A percentile compares a stretch with the other conserved stretches of the same genome.
Conservation (phyloP, 2,888 invertebrate species). For the Meteorus cinctellus region DNA sequence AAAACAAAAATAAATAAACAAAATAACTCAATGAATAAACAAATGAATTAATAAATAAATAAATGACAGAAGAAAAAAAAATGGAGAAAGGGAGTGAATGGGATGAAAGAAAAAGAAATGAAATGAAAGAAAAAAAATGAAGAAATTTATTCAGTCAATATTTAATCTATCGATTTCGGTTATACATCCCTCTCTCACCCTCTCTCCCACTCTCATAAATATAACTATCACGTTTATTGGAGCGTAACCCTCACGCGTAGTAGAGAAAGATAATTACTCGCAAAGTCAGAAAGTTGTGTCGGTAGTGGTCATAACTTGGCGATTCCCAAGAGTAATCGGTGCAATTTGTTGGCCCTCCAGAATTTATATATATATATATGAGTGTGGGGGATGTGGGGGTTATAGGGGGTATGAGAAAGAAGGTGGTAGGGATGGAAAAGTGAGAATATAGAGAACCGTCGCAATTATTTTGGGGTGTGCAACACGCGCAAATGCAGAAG, state of each 20-base stretch:
- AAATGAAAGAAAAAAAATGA: not conserved
- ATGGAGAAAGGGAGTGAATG: not conserved
- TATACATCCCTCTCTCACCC: not conserved
- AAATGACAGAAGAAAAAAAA: not conserved
- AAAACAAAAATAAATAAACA: not conserved
- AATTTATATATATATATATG: not conserved
- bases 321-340: conserved; percentile 61
- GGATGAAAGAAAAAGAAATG: not conserved
- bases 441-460: conserved; percentile 54
- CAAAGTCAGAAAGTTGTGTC: conserved; percentile 66
- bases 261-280: conserved; percentile 67
- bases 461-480: conserved; percentile 66
- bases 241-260: conserved; percentile 39
- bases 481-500: conserved; percentile 46
- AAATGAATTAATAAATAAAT: not conserved
- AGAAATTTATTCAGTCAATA: conserved; percentile 5
- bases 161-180: conserved; percentile 1
- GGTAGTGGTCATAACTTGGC: conserved; percentile 68
- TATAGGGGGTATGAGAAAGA: conserved; percentile 22
- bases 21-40: not conserved
- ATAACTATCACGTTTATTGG: conserved; percentile 33
- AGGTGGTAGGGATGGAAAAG: conserved; percentile 43
- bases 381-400: conserved; percentile 18
- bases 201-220: not conserved
- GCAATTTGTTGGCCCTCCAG: conserved; percentile 65